These are phyloP conservation scores for Microcebus griseorufus DNA, from an alignment of 2,113 vertebrate genomes.

Conservation along the genomic window DNA sequence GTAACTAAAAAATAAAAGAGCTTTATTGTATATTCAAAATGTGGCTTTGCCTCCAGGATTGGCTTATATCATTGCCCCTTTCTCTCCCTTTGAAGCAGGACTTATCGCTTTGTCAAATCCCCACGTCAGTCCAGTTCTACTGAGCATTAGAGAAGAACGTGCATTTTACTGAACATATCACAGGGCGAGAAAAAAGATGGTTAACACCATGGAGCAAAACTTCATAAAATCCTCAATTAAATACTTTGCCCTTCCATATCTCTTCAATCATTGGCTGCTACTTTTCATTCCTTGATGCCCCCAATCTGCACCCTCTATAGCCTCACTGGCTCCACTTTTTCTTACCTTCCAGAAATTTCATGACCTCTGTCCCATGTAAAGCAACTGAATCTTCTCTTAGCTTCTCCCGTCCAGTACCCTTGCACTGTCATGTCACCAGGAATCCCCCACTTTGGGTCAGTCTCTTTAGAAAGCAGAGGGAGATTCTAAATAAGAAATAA, in stretches of 20 bases:
- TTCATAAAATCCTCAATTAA: background rate
- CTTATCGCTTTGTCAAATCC: background rate
- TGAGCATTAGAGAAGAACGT: background rate
- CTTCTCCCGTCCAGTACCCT: background rate
- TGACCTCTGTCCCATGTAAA: background rate
- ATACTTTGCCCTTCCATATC: background rate
- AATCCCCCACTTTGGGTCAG: background rate
- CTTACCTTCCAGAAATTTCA: background rate
- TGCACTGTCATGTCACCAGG: background rate
- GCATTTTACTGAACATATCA: background rate
- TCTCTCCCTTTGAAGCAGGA: background rate
- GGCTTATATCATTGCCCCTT: background rate
- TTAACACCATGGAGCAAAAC: background rate
- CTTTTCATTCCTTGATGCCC: background rate
- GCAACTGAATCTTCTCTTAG: background rate
- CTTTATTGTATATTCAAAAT: background rate
- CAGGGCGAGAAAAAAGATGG: background rate
- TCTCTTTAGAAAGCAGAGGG: background rate
- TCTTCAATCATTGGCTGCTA: background rate
- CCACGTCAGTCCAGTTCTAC: background rate
- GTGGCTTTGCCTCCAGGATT: background rate
- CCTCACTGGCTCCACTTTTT: background rate
- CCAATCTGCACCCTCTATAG: background rate
- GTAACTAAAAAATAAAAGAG: background rate
- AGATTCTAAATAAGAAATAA: background rate